phyloP scores from a whole-genome alignment of 1,140 invertebrate species.

The Bombus impatiens region DNA sequence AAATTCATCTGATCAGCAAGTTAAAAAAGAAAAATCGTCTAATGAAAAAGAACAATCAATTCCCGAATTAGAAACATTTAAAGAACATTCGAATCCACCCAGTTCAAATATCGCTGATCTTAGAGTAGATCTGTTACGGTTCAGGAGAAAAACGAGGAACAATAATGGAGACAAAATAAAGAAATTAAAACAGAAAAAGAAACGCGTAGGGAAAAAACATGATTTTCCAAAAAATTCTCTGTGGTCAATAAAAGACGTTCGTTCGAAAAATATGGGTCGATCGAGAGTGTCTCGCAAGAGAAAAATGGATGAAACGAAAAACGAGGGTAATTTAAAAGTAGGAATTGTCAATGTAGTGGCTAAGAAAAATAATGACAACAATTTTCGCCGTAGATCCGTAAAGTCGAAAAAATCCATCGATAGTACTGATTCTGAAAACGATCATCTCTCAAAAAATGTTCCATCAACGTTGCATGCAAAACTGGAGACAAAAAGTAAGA shows the following conservation, averaged over 20 bases:
- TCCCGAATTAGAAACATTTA: neutral
- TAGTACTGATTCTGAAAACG: neutral
- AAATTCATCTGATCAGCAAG: neutral
- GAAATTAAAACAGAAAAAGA: slow-evolving; percentile 31
- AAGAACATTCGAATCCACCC: neutral
- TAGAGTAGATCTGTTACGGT: neutral
- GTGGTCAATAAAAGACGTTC: neutral
- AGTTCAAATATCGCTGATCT: neutral
- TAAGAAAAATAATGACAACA: slow-evolving; percentile 16
- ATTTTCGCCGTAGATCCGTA: slow-evolving; percentile 40
- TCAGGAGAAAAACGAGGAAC: slow-evolving; percentile 11
- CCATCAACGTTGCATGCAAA: neutral
- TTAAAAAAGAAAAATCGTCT: neutral
- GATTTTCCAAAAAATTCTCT: neutral
- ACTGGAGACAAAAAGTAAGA: neutral
- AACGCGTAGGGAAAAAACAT: slow-evolving; percentile 7
- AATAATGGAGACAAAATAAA: neutral
- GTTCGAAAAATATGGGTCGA: neutral
- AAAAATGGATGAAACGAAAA: slow-evolving; percentile 3
- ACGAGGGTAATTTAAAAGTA: slow-evolving; percentile 38
- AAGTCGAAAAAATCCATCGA: neutral
- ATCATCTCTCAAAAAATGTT: neutral
- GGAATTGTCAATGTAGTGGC: slow-evolving; percentile 22
- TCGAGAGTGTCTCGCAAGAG: neutral
- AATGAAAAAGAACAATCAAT: neutral